Evolutionary conservation across 2,888 invertebrate species (phyloP).

Genomic region (Cephus pulcher): DNA sequence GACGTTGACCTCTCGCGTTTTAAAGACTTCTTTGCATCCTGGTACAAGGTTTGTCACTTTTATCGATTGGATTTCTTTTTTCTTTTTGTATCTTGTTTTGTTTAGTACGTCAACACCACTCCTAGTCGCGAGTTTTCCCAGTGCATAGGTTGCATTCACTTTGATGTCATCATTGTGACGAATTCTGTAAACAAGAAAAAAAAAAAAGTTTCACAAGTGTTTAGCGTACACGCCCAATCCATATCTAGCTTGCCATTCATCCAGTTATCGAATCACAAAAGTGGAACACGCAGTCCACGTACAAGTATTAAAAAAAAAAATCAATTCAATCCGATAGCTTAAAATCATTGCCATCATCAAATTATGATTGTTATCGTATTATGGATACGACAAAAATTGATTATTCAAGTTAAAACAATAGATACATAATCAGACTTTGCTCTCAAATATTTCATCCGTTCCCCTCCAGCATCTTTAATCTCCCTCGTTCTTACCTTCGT

Average conservation of each 20-base stretch:
- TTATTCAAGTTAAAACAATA: no score
- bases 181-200: conserved; percentile 82
- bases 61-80: conserved; percentile 71
- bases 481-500: conserved; percentile 78
- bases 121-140: conserved; percentile 74
- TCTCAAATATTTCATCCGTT: neutral
- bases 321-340: neutral
- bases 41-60: conserved; percentile 68
- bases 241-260: neutral
- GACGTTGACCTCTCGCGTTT: conserved; percentile 59
- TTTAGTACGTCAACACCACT: conserved; percentile 73
- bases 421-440: neutral
- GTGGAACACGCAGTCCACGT: neutral
- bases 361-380: no score
- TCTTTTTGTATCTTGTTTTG: conserved; percentile 52
- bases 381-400: no score
- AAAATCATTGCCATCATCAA: no score
- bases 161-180: conserved; percentile 99
- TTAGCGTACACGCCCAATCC: neutral
- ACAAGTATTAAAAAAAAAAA: neutral
- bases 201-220: conserved; percentile 16
- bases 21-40: conserved; percentile 64
- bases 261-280: neutral
- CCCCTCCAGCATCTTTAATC: neutral
- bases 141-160: conserved; percentile 81